Evolutionary conservation across 2,113 vertebrate genomes (phyloP), one percentile per base, ranked within the genome.

Genomic region (Junco hyemalis): DNA sequence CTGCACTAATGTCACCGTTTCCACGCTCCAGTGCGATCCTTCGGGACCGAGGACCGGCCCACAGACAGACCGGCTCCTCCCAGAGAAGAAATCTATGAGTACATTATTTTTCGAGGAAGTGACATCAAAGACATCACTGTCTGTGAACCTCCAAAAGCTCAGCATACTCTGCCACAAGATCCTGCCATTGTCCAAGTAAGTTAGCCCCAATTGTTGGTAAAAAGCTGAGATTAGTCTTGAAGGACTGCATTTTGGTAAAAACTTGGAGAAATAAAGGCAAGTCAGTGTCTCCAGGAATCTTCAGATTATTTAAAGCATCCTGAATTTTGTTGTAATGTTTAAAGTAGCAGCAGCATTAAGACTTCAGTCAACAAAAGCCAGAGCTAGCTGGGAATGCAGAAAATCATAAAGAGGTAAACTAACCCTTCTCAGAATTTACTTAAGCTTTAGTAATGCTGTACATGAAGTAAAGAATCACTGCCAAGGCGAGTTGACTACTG

Each of bases 121-220:
- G 99, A 99, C 90, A 99, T 99, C 93, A 99, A 99, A 92, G 99
- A 99, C 60, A 99, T 99, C 42, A 98, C 98, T 5, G 98, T 99
- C 44, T 99, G 99, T 92, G 99, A 99, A 89, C 98, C 98, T 83
- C 99, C 98, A 9, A 99, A 98, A 92, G 98, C 98, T n/a, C 98
- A 98, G 60, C 99, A 98, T 83, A 95, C 98, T 33, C 97, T 99
- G 24, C 99, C 99, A 31, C 98, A 98, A 70, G 99, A 99, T 92
- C 99, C 99, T 91, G 99, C 99, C 21, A 99, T 99, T 33, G 98
- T 99, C 50, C 99, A 99, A 97, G 99, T 99, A 92, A 83, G 96
- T 96, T 74, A 86, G 31, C 40, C 36, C 64, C 36, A 74, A 68
- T 64, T 28, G 13, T 42, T 78, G 31, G 3, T 81, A 24, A 78